Conservation (phyloP, 92 coral and sea anemone species). For the Porites evermanni region DNA sequence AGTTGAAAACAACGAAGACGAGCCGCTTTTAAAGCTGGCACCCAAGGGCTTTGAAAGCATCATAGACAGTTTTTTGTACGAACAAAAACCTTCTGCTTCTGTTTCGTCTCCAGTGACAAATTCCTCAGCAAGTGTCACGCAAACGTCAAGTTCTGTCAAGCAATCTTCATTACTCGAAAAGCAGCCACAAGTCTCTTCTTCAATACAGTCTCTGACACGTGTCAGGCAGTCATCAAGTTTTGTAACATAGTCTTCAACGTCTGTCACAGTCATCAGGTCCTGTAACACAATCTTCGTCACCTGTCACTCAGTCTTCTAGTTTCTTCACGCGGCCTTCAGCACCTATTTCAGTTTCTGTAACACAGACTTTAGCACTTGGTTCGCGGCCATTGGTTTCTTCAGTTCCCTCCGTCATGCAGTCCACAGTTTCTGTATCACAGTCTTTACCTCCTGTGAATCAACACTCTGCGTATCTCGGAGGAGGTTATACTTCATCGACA, state of each 20-base stretch:
- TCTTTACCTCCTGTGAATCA: background rate
- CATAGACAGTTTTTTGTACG: background rate
- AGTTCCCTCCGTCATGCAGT: background rate
- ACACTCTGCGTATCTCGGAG: too few relatives aligned
- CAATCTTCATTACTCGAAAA: too few relatives aligned
- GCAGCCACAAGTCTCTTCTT: too few relatives aligned
- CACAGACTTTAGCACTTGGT: background rate
- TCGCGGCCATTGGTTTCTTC: too few relatives aligned
- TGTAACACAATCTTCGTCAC: too few relatives aligned
- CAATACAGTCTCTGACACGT: too few relatives aligned
- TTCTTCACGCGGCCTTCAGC: background rate
- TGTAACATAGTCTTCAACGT: background rate
- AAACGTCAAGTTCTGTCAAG: too few relatives aligned
- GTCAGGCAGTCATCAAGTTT: too few relatives aligned
- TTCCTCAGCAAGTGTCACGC: too few relatives aligned
- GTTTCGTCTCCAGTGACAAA: background rate
- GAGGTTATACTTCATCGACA: too few relatives aligned
- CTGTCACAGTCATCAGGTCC: background rate
- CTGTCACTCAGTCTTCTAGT: too few relatives aligned
- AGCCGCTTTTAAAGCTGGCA: too few relatives aligned
- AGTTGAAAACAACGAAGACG: background rate
- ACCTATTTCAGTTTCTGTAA: background rate
- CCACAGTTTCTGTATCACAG: background rate
- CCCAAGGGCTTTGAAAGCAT: slow-evolving; percentile 9
- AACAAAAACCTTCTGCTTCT: background rate